Base-by-base conservation (phyloP, 2,113 vertebrate species). In the Ictidomys tridecemlineatus region DNA sequence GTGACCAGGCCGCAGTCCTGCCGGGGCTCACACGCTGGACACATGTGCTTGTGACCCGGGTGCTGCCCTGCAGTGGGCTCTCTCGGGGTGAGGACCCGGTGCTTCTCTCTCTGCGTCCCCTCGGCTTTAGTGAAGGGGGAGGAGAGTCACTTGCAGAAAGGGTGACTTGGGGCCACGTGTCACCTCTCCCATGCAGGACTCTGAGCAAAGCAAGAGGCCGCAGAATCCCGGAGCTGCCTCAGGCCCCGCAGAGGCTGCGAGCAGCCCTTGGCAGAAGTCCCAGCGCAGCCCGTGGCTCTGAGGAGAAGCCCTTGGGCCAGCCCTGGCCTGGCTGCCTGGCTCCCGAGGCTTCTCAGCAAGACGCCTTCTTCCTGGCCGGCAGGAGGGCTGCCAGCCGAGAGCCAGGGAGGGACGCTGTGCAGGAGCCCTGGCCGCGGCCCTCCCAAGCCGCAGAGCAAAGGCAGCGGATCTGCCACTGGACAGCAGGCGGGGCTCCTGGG, bases 31-130 rank as follows among this genome's bases (percentile, higher is more conserved):
- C 20, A 2, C 70, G 22, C 37, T 73, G 70, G 45, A 45, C 70
- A 73, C 42, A 65, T 0, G 6, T 24, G 34, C 3, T 2, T 51
- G n/a, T 1, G 13, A 65, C 1, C 5, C 0, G 0, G 30, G 42
- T 26, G 32, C 30, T 4, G 18, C 53, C 61, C 93, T 16, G 24
- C 16, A 0, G 0, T 32, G 32, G 10, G 48, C 53, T 73, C 39
- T n/a, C 51, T 34, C 5, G 77, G 10, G 42, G 48, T 11, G 2
- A 56, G 89, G 78, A 24, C 58, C 9, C 67, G 79, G 26, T 3
- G 9, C 32, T 16, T 70, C 22, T 45, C n/a, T 42, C 17, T 45
- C 67, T 8, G 0, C 0, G 63, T 80, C 48, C 32, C 48, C 4
- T 2, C 1, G 3, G 58, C 73, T 45, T 26, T 34, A 48, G 80